phyloP scores from a whole-genome alignment of 2,888 invertebrate species.

The Halocaridina rubra region DNA sequence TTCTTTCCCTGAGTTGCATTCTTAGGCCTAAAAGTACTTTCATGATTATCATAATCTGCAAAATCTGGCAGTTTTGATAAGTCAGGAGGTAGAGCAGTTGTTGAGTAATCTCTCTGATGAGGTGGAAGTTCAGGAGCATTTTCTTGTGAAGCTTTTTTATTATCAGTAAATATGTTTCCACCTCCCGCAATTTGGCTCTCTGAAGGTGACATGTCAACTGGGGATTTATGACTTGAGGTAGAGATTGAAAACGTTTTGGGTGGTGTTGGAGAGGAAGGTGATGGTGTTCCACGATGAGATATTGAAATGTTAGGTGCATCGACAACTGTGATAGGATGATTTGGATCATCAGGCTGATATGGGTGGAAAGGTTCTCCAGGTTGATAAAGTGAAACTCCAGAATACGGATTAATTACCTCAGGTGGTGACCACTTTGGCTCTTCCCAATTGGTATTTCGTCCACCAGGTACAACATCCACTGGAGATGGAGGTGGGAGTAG shows the following conservation, averaged over 20 bases:
- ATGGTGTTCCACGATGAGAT: not conserved
- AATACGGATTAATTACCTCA: slow-evolving; percentile 49
- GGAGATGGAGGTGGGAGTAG: not conserved
- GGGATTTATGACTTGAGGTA: not conserved
- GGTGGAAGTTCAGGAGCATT: not conserved
- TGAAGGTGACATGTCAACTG: slow-evolving; percentile 20
- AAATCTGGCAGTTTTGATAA: not conserved
- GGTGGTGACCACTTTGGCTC: slow-evolving; percentile 45
- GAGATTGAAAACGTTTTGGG: not conserved
- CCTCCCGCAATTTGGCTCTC: slow-evolving; percentile 25
- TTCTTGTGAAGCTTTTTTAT: not conserved
- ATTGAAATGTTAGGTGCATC: slow-evolving; percentile 20
- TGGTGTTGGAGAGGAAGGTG: not conserved
- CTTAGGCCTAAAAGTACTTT: not conserved
- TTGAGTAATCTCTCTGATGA: not conserved
- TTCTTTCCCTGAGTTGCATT: no score
- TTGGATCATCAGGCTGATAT: slow-evolving; percentile 31
- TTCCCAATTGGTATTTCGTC: not conserved
- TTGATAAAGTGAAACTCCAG: slow-evolving; percentile 60
- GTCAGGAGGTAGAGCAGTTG: not conserved
- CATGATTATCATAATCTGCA: not conserved
- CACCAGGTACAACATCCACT: not conserved
- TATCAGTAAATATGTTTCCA: not conserved
- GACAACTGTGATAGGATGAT: slow-evolving; percentile 52
- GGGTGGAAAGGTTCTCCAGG: slow-evolving; percentile 52